Percentiles rank a stretch among this genome's conserved stretches.
Conservation (phyloP, 2,113 vertebrate genomes). For the Eptesicus fuscus region DNA sequence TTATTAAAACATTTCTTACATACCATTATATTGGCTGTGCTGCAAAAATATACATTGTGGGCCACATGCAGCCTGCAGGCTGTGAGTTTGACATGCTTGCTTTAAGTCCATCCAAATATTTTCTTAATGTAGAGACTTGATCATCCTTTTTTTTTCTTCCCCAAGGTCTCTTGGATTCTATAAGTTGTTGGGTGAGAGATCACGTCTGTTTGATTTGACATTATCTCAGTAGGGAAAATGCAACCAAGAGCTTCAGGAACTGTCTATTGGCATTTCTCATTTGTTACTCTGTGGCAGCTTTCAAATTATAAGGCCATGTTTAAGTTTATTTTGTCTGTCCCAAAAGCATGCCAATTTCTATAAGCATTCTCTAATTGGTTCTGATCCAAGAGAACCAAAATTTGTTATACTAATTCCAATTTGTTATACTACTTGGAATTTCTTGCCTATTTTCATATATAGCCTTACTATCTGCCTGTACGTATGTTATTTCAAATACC, state of each 20-base stretch:
- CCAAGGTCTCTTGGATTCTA: not conserved
- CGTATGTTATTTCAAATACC: not conserved
- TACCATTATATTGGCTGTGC: too few relatives aligned
- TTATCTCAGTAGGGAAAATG: not conserved
- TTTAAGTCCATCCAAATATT: not conserved
- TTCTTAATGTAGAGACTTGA: not conserved
- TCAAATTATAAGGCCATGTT: constrained; percentile 42
- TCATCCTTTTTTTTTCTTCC: not conserved
- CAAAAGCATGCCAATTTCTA: constrained; percentile 11
- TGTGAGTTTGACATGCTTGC: too few relatives aligned
- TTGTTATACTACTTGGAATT: not conserved
- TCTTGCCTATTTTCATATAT: not conserved
- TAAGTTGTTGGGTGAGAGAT: not conserved
- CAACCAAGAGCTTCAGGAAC: not conserved
- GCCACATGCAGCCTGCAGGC: too few relatives aligned
- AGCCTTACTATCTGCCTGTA: not conserved
- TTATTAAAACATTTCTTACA: too few relatives aligned
- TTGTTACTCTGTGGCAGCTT: constrained; percentile 40
- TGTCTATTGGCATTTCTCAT: not conserved
- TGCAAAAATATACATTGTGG: too few relatives aligned
- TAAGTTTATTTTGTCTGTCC: constrained; percentile 50
- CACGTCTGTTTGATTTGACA: constrained; percentile 16
- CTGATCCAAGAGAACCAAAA: not conserved
- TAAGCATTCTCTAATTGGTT: constrained; percentile 41
- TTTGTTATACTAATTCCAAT: too few relatives aligned